Evolutionary conservation across 2,888 invertebrate genomes (phyloP), one percentile per base, ranked within the genome.

Genomic region (Tupiocoris notatus): DNA sequence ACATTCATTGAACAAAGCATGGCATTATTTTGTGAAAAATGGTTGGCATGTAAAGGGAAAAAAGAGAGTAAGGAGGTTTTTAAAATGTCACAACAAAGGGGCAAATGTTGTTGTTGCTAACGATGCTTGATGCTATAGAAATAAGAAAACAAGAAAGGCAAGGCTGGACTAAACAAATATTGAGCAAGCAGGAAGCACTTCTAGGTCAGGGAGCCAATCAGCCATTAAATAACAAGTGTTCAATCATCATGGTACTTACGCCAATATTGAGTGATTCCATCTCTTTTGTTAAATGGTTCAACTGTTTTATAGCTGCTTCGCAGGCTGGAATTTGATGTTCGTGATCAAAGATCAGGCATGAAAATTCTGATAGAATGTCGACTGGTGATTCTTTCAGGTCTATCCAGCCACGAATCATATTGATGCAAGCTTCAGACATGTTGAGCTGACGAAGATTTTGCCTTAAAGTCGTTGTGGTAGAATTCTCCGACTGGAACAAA

Each of bases 191-290:
- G n/a, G n/a, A n/a, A n/a, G n/a, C n/a, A n/a, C n/a, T n/a, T n/a
- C n/a, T n/a, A n/a, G n/a, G n/a, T n/a, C n/a, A n/a, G n/a, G n/a
- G n/a, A n/a, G n/a, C n/a, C n/a, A n/a, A n/a, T n/a, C n/a, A n/a
- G n/a, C n/a, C n/a, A n/a, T n/a, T n/a, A n/a, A n/a, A n/a, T n/a
- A n/a, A n/a, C n/a, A n/a, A n/a, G n/a, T n/a, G n/a, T n/a, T n/a
- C n/a, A n/a, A n/a, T n/a, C n/a, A n/a, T n/a, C n/a, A 18, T 73
- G 22, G 68, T 24, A 81, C 85, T 85, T 83, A 93, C 92, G 83
- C 89, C 90, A 6, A 93, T 89, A 0, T 94, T 95, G 66, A 95
- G 85, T 39, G 88, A 87, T 81, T 89, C 88, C 0, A 92, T 89
- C 82, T 92, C 86, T 23, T 88, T 86, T 21, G 90, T 88, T 1